Base-by-base conservation (phyloP, 1,140 invertebrate species). In the Drosophila persimilis region DNA sequence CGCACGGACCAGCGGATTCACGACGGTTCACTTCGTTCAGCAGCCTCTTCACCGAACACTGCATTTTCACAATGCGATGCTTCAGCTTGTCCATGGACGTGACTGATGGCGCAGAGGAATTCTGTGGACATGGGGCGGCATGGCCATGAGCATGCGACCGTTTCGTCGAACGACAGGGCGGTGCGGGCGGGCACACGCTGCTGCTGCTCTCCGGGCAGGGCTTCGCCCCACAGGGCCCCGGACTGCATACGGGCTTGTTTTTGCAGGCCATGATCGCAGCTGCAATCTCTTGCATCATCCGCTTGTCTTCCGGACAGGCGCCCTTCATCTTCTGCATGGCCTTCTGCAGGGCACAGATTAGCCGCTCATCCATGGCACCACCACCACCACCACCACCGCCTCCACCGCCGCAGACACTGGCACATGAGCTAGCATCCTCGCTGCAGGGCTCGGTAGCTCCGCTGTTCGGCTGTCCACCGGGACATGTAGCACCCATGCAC, bases 321-420 rank as follows among this genome's bases (percentile, higher is more conserved):
- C 79, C 71, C 67, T 89, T 83, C 85, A 89, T 90, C 52, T 90
- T 90, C n/a, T 80, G 66, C 73, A 90, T 77, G 22, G 83, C 84
- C 56, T 80, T 90, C 29, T 66, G 67, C n/a, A 90, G 44, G n/a
- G 80, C 80, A 44, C 60, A 53, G 6, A 88, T 50, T 2, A 89
- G 51, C 3, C 70, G 77, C 39, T 88, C 83, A 17, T 88, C 83
- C 35, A 17, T 11, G 2, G 6, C 47, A 77, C 56, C 39, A 48
- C 29, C 29, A 2, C 43, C 20, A 2, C 43, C 20, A 55, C 71
- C 56, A 4, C 31, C 31, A 2, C 43, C 20, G 52, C 71, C 56
- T 0, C 20, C 45, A 0, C 73, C 67, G 17, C 26, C 50, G 4
- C 51, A 35, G 13, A 9, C 35, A 43, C 53, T 65, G 8, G 54